phyloP scores from a whole-genome alignment of 1,140 invertebrate genomes.

The Hydropsyche tenuis region DNA sequence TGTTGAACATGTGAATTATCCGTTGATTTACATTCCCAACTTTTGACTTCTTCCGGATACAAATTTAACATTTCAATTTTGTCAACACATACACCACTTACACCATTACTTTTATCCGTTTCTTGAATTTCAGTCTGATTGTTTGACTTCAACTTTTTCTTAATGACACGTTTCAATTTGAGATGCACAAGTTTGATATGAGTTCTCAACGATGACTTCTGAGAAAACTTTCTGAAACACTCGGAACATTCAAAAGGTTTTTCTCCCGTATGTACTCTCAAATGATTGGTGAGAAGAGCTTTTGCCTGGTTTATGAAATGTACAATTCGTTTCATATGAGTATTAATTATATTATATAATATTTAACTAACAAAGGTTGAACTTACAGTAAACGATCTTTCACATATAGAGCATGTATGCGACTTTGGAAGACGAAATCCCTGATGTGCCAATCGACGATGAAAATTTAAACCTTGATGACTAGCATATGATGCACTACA shows the following conservation, averaged over 20 bases:
- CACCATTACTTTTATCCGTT: background rate
- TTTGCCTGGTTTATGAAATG: slow-evolving; percentile 50
- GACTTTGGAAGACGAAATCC: slow-evolving; percentile 54
- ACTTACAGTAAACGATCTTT: slow-evolving; percentile 57
- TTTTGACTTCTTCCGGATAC: background rate
- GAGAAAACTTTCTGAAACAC: slow-evolving; percentile 59
- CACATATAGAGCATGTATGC: slow-evolving; percentile 56
- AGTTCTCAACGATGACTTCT: slow-evolving; percentile 56
- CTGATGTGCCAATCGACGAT: slow-evolving; percentile 54
- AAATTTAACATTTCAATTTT: too few relatives aligned
- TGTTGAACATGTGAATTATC: background rate
- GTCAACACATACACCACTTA: too few relatives aligned
- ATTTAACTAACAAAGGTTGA: too few relatives aligned
- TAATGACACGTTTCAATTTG: slow-evolving; percentile 50
- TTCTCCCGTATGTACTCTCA: slow-evolving; percentile 68
- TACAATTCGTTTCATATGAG: too few relatives aligned
- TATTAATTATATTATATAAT: too few relatives aligned
- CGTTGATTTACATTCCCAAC: background rate
- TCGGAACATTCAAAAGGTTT: slow-evolving; percentile 63
- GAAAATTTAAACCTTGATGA: slow-evolving; percentile 54
- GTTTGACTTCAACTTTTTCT: slow-evolving; percentile 10
- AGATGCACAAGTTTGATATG: slow-evolving; percentile 57
- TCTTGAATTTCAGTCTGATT: background rate
- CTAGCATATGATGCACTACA: slow-evolving; percentile 56
- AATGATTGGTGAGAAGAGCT: slow-evolving; percentile 66